Base-by-base conservation (phyloP, 2,888 invertebrate species). In the Andrena bicolor region DNA sequence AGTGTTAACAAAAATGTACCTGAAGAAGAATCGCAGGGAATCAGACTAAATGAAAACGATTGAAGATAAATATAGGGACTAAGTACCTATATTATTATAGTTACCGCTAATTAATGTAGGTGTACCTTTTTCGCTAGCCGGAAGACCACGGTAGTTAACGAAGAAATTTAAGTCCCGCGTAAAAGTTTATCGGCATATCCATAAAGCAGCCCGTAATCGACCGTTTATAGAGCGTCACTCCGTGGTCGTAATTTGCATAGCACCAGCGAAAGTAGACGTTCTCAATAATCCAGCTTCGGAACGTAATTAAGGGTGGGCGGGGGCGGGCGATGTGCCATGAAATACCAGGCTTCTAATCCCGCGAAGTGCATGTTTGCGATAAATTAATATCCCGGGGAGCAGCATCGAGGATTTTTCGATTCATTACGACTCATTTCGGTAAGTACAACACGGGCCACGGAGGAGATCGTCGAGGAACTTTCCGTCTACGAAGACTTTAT, bases 401-500 rank as follows among this genome's bases (percentile, higher is more conserved):
- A 32, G 35, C 66, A 78, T 66, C 56, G 66, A 20, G 53, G 48
- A 32, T 78, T 71, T 78, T 78, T 72, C 72, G 80, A 80, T 78
- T 58, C 72, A 78, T 80, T 61, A 58, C 79, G 63, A 48, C 53
- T 35, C 68, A 75, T 76, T 58, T 65, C 64, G 68, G 64, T 68
- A 41, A 69, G 48, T 60, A 60, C 53, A 28, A 58, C 16, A 60
- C 35, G 28, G 26, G 30, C 35, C 65, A 20, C 48, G 53, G 26
- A 51, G 41, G 26, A 76, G 41, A 30, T 51, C 41, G 32, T 20
- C 58, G 5, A 5, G 51, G 49, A 79, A 70, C 10, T 28, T 16
- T 49, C 49, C 26, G 51, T 76, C 79, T 49, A 20, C 16, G 49
- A 26, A 49, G 70, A 70, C 70, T 76, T 80, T 75, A 79, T 79